phyloP scores from a whole-genome alignment of 2,113 vertebrate species.

The Oreocharis arfaki region DNA sequence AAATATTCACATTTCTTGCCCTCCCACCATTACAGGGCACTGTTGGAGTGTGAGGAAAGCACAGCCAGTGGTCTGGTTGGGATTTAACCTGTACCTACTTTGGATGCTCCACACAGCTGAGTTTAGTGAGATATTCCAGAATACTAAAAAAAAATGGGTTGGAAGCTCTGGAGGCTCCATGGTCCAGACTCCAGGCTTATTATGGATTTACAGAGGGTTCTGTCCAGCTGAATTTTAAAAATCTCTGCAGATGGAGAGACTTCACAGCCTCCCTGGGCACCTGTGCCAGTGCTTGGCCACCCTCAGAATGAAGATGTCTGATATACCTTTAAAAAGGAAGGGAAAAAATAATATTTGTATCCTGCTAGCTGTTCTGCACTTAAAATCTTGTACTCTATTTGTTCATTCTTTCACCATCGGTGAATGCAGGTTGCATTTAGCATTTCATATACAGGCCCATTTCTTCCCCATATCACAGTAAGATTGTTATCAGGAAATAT shows the following conservation, averaged over 20 bases:
- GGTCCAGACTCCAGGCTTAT: not conserved
- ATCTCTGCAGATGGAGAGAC: not conserved
- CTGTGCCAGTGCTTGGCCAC: not conserved
- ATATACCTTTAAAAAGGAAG: not conserved
- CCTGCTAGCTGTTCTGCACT: not conserved
- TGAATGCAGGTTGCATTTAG: not conserved
- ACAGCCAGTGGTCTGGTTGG: not conserved
- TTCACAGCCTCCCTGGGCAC: not conserved
- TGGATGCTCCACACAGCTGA: not conserved
- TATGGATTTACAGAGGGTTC: not conserved
- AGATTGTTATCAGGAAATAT: not conserved
- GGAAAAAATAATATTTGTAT: not conserved
- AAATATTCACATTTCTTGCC: not conserved
- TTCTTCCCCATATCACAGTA: not conserved
- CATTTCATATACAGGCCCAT: not conserved
- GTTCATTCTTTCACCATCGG: not conserved
- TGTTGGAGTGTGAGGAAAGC: not conserved
- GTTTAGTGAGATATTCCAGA: not conserved
- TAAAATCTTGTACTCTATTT: not conserved
- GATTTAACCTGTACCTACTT: not conserved
- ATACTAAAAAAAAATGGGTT: not conserved
- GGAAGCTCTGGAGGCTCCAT: not conserved
- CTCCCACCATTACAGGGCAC: not conserved
- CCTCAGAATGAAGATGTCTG: not conserved
- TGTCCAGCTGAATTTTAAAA: not conserved